Evolutionary conservation across 1,140 invertebrate genomes (phyloP).

Genomic region (Ectropis grisescens): DNA sequence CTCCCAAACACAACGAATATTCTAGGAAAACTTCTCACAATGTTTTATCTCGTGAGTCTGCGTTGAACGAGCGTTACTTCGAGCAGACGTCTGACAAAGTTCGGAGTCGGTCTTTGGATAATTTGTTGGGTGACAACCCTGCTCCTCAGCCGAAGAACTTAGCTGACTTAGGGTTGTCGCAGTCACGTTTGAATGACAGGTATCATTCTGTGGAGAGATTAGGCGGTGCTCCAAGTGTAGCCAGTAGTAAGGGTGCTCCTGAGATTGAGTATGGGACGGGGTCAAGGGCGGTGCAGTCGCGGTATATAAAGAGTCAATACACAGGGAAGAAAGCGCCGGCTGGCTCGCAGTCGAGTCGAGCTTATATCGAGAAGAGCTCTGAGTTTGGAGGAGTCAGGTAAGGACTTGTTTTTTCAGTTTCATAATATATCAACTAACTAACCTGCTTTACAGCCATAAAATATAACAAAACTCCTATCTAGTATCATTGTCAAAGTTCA

Average conservation of each 20-base stretch:
- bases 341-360: slow-evolving; percentile 87
- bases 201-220: slow-evolving; percentile 87
- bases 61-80: slow-evolving; percentile 90
- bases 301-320: slow-evolving; percentile 89
- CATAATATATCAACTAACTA: too few relatives aligned
- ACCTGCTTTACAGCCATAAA: too few relatives aligned
- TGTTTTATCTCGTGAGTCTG: slow-evolving; percentile 85
- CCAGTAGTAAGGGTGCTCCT: slow-evolving; percentile 46
- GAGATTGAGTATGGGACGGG: slow-evolving; percentile 52
- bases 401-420: too few relatives aligned
- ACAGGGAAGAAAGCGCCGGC: slow-evolving; percentile 80
- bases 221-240: slow-evolving; percentile 64
- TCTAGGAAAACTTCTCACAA: slow-evolving; percentile 81
- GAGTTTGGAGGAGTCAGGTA: slow-evolving; percentile 79
- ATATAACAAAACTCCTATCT: too few relatives aligned
- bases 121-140: slow-evolving; percentile 75
- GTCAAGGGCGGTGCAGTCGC: slow-evolving; percentile 76
- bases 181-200: slow-evolving; percentile 87
- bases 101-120: slow-evolving; percentile 86
- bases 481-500: too few relatives aligned
- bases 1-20: slow-evolving; percentile 25
- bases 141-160: slow-evolving; percentile 71
- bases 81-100: slow-evolving; percentile 81
- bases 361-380: slow-evolving; percentile 84
- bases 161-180: slow-evolving; percentile 81